These are phyloP conservation scores for Pelochelys cantorii DNA, from an alignment of 2,797 vertebrate genomes.

Conservation along the genomic window DNA sequence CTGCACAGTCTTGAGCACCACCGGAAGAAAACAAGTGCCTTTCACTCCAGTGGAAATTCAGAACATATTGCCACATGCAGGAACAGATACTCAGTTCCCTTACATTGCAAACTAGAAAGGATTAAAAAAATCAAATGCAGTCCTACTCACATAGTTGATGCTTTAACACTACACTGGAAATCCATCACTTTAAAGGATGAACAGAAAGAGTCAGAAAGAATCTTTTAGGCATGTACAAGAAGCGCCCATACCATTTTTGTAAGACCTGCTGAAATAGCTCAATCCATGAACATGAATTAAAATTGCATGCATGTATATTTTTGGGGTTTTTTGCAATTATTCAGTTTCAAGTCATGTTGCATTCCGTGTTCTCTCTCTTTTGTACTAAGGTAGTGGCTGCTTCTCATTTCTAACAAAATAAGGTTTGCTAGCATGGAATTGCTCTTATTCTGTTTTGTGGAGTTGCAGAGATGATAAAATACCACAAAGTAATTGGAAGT, in stretches of 20 bases:
- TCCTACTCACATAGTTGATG: not conserved
- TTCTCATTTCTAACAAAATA: not conserved
- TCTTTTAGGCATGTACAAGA: not conserved
- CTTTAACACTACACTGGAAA: not conserved
- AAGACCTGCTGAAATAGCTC: not conserved
- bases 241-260: not conserved
- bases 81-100: rapidly evolving
- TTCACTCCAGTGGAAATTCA: rapidly evolving
- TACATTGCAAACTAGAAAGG: rapidly evolving
- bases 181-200: not conserved
- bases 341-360: not conserved
- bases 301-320: not conserved
- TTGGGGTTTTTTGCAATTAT: not conserved
- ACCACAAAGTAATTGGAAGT: not conserved
- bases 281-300: not conserved
- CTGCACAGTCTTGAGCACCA: rapidly evolving
- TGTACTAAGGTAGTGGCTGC: not conserved
- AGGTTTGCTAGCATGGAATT: not conserved
- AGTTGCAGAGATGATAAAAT: rapidly evolving
- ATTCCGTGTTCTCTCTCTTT: not conserved
- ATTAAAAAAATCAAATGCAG: not conserved
- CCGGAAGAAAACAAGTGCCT: rapidly evolving
- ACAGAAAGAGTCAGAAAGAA: not conserved
- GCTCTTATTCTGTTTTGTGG: not conserved
- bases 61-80: not conserved